Evolutionary conservation across 2,113 vertebrate genomes (phyloP), one percentile per base, ranked within the genome.

Genomic region (Urocolius indicus): DNA sequence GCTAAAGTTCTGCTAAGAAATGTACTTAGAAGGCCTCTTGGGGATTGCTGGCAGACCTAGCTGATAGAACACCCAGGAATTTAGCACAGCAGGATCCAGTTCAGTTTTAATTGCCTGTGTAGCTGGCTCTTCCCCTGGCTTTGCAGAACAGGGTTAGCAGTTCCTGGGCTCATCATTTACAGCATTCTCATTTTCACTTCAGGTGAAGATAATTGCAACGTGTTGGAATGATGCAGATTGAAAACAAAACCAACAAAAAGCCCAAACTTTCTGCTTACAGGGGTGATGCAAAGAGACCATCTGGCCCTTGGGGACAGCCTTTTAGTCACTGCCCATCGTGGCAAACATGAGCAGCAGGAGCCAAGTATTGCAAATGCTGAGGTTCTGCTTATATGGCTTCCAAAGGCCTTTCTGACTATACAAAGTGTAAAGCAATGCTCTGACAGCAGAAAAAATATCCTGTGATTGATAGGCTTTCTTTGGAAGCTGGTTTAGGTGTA

Each of bases 51-150:
- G 30, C 55, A 46, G 49, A 17, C 38, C 16, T 3, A 5, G 23
- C 41, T 75, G 68, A 3, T 6, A 6, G 83, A 43, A 41, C 49
- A 10, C 1, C 13, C 2, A 7, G 51, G 30, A 43, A 17, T 38
- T 15, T 1, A 38, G 77, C 61, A 7, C 15, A 36, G 51, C 5
- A 32, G 11, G 10, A 4, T 1, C 7, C 16, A 2, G 0, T 58
- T 36, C 16, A 10, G 1, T 12, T 26, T 26, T 7, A 2, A 13
- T 13, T 1, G 4, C 2, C 19, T 6, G 18, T 18, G 49, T 3
- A 5, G 62, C 2, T 29, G 66, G 4, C 61, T 83, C 67, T 30
- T 26, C 46, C 46, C 73, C 36, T 27, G 38, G 66, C 46, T 54
- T 10, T 19, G 34, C 48, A n/a, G 45, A 16, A 5, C 4, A 10